A percentile compares a stretch with the other conserved stretches of the same genome.
phyloP scores from a whole-genome alignment of 2,797 vertebrate genomes.

The Tangara arthus region DNA sequence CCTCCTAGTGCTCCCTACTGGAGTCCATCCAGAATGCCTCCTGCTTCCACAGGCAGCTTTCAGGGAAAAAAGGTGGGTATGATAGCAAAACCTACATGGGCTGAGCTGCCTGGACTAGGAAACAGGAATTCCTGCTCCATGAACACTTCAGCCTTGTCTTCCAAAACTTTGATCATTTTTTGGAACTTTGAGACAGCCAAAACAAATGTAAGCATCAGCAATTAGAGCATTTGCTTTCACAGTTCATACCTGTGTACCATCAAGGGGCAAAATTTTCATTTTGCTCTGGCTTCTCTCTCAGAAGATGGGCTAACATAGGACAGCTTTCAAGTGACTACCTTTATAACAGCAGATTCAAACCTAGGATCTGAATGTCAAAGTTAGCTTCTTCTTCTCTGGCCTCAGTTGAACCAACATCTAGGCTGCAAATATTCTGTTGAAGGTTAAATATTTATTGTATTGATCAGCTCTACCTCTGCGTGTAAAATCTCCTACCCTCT shows the following conservation, averaged over 20 bases:
- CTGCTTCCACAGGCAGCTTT: neutral
- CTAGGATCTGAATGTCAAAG: neutral
- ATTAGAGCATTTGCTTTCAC: neutral
- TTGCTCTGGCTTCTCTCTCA: neutral
- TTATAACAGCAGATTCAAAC: neutral
- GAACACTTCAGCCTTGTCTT: neutral
- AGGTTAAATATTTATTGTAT: constrained; percentile 4
- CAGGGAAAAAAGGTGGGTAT: neutral
- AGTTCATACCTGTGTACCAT: neutral
- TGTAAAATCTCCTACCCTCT: neutral
- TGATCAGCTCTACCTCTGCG: neutral
- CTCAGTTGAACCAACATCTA: neutral
- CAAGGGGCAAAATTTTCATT: neutral
- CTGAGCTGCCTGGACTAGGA: neutral
- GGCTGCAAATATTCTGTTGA: neutral
- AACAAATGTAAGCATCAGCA: neutral
- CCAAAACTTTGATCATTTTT: neutral
- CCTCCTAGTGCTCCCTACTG: constrained; percentile 67
- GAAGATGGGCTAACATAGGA: neutral
- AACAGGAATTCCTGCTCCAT: neutral
- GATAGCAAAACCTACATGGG: neutral
- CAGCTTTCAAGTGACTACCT: neutral
- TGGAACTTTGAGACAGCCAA: neutral
- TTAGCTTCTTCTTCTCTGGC: neutral
- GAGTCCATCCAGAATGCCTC: constrained; percentile 3